Base-by-base conservation (phyloP, 1,140 invertebrate genomes). In the Lutraria rhynchaena region DNA sequence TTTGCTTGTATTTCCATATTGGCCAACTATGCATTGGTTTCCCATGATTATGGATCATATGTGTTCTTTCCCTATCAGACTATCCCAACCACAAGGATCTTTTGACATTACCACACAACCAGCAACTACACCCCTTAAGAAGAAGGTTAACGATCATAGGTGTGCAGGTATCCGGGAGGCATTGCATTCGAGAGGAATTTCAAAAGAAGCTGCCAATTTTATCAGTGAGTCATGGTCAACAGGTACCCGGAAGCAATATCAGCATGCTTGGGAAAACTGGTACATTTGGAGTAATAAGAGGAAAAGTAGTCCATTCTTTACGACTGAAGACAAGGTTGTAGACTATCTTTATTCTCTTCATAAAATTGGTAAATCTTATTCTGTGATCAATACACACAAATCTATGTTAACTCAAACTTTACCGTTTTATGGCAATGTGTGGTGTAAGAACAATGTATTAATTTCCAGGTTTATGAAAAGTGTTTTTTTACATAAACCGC, bases 1-100 rank as follows among this genome's bases (percentile, higher is more conserved):
- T 11, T 7, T 83, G 69, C 33, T 78, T 15, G 74, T 58, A 53
- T n/a, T n/a, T n/a, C 74, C 71, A 11, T 3, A 75, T 19, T 84
- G 76, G 83, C 57, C 33, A 60, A 60, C 57, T 33, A 29, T 35
- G n/a, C 29, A 15, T 2, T 60, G 57, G 57, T 60, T n/a, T n/a
- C n/a, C n/a, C n/a, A n/a, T n/a, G n/a, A n/a, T n/a, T n/a, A 11
- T 49, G 11, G 46, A 49, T 11, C 11, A 49, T 49, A 13, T 49
- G n/a, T 49, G 46, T n/a, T 49, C 46, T 49, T 49, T 49, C n/a
- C 46, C 46, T 13, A n/a, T 49, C 46, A 49, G 46, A n/a, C 31
- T 60, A 5, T 29, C 5, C 58, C 5, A 3, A 19, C 24, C 58
- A 60, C 58, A 60, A 27, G 27, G 58, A 60, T 27, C 4, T 60